Base-by-base conservation (phyloP, 1,140 invertebrate species). In the Harpegnathos saltator region DNA sequence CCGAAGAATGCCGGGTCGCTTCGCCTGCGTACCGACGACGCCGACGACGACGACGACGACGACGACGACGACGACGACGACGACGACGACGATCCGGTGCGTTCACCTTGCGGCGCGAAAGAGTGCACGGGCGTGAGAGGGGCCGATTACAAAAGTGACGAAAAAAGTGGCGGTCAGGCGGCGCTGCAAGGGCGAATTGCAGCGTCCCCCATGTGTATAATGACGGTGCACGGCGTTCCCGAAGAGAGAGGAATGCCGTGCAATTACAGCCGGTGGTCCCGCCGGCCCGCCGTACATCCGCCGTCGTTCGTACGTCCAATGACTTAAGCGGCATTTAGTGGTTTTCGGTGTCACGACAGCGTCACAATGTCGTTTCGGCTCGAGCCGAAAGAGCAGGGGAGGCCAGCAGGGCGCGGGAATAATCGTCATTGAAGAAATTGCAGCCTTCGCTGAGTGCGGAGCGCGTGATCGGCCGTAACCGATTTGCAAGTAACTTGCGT, bases 251-350 rank as follows among this genome's bases (percentile, higher is more conserved):
- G 87, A 89, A 89, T 89, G 87, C 85, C 87, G 87, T 88, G 86
- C 87, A 88, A 88, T 89, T 89, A 89, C 84, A 75, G 85, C 59
- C 82, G 85, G 85, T 84, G 85, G 86, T 78, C 85, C 86, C 65
- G 69, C 78, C 68, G 68, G n/a, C 24, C 26, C 44, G 82, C 24
- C 62, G 56, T 80, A 54, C 38, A 62, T 62, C 74, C 44, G 48
- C 29, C 48, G 77, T 78, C 59, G 83, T 83, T 88, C 69, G 72
- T 68, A 85, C 83, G 61, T 83, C 83, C 68, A 85, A 89, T 85
- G 87, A 89, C 87, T 89, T 89, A 89, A 89, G 86, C 87, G 86
- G 86, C 87, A 83, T 89, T 89, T 89, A 88, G 87, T 88, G 86
- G 86, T 88, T 89, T 89, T 89, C 86, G 86, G 71, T 87, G 85